These are phyloP conservation scores for Ornithoptera priamus DNA, from an alignment of 2,888 invertebrate species.

Conservation along the genomic window DNA sequence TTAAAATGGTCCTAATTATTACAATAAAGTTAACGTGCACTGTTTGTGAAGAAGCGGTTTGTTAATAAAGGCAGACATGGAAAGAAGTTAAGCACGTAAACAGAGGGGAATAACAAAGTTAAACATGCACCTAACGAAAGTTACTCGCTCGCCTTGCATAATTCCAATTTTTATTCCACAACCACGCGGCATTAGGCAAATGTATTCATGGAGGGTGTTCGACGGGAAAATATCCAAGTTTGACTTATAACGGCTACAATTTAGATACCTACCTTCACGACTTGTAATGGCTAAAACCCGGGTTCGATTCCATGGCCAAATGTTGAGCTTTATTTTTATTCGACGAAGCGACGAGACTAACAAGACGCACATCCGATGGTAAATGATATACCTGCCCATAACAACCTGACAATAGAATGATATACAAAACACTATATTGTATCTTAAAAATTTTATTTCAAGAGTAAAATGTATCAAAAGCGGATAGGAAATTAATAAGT, in stretches of 20 bases:
- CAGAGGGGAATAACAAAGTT: background rate
- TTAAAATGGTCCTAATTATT: too few species aligned
- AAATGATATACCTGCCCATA: too few species aligned
- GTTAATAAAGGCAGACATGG: background rate
- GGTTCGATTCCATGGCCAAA: too few species aligned
- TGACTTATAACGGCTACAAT: slow-evolving; percentile 17
- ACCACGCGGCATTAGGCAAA: slow-evolving; percentile 50
- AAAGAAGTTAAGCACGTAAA: background rate
- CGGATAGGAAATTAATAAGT: slow-evolving; percentile 36
- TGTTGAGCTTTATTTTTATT: too few species aligned
- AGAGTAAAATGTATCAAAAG: slow-evolving; percentile 43
- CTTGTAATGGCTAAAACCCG: too few species aligned
- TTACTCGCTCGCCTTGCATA: slow-evolving; percentile 47
- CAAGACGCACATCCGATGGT: too few species aligned
- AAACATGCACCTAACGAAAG: background rate
- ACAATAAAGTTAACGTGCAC: background rate
- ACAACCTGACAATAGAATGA: too few species aligned
- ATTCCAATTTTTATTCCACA: slow-evolving; percentile 44
- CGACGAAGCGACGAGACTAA: too few species aligned
- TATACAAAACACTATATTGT: too few species aligned
- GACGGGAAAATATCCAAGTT: slow-evolving; percentile 29
- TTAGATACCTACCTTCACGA: background rate
- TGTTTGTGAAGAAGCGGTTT: background rate
- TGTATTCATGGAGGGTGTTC: slow-evolving; percentile 54
- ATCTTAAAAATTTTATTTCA: background rate